phyloP scores from a whole-genome alignment of 2,888 invertebrate species.

The Brenthis hecate region DNA sequence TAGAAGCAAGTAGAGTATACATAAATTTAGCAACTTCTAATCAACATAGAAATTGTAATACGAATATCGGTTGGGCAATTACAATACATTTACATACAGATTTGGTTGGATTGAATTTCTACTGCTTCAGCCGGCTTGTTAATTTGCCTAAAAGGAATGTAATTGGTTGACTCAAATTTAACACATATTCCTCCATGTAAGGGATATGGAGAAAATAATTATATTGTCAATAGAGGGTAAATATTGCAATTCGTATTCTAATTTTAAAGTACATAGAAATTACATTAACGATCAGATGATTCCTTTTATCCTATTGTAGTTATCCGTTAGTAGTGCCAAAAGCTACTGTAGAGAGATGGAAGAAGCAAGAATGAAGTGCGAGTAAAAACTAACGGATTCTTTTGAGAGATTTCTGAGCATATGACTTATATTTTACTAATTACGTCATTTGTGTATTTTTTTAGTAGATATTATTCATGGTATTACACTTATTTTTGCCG shows the following conservation, averaged over 20 bases:
- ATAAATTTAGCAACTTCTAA: slow-evolving; percentile 67
- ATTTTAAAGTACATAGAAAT: slow-evolving; percentile 32
- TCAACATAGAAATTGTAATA: slow-evolving; percentile 73
- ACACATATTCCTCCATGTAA: slow-evolving; percentile 45
- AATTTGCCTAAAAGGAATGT: slow-evolving; percentile 78
- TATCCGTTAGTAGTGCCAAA: too few species aligned
- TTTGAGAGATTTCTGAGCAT: too few species aligned
- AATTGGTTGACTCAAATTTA: slow-evolving; percentile 67
- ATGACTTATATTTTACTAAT: too few species aligned
- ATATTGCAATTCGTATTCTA: slow-evolving; percentile 52
- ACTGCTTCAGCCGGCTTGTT: slow-evolving; percentile 68
- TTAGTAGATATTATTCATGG: too few species aligned
- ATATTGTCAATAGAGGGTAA: not conserved
- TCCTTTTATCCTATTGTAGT: too few species aligned
- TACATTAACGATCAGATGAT: not conserved
- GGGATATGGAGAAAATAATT: slow-evolving; percentile 14
- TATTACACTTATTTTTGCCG: too few species aligned
- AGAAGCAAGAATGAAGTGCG: too few species aligned
- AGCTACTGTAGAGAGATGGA: too few species aligned
- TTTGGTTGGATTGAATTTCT: slow-evolving; percentile 76
- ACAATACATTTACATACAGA: slow-evolving; percentile 79
- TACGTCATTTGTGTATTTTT: too few species aligned
- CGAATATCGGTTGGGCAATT: slow-evolving; percentile 73
- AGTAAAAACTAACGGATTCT: too few species aligned
- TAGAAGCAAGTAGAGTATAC: slow-evolving; percentile 57